Base-by-base conservation (phyloP, 2,888 invertebrate species). In the Metallyticus violacea region DNA sequence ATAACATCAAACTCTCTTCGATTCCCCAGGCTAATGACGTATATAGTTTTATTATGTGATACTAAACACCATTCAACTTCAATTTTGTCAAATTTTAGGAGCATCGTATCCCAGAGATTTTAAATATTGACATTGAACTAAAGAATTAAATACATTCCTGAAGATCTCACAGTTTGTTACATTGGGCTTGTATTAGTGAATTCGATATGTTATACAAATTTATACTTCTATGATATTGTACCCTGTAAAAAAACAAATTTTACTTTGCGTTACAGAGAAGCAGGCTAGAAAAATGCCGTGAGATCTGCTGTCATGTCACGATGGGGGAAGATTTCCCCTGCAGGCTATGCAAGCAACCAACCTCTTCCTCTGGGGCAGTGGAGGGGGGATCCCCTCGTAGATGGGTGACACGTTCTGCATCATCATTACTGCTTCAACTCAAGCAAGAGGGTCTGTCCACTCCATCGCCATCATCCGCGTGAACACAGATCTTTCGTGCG, bases 351-450 rank as follows among this genome's bases (percentile, higher is more conserved):
- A 62, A 62, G 40, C 40, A 62, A 87, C 87, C 78, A 30, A 87
- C 87, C 87, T 86, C 86, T 86, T 88, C 82, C 88, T 88, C 28
- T 87, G 87, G 25, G 88, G 88, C n/a, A 88, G 87, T n/a, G 88
- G 88, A 26, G 88, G 88, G 30, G 88, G 88, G 15, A 79, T 80
- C 26, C 85, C 87, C 77, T 83, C 87, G 77, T 82, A 85, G 7
- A 81, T 81, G 26, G 84, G 79, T 28, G 84, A 84, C 83, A 78
- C 86, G 86, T 79, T 79, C 83, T 81, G 85, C 85, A 81, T 77
- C 85, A 77, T 81, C 85, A 85, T 85, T 79, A 76, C n/a, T 78
- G 15, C 79, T 40, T 76, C 26, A 76, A 28, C 76, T 22, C 62
- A 29, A 40, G 62, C 62, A 7, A 40, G 40, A 30, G 40, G 40